Evolutionary conservation across 2,797 vertebrate species (phyloP).

Genomic region (Pseudotriccus pelzelni): DNA sequence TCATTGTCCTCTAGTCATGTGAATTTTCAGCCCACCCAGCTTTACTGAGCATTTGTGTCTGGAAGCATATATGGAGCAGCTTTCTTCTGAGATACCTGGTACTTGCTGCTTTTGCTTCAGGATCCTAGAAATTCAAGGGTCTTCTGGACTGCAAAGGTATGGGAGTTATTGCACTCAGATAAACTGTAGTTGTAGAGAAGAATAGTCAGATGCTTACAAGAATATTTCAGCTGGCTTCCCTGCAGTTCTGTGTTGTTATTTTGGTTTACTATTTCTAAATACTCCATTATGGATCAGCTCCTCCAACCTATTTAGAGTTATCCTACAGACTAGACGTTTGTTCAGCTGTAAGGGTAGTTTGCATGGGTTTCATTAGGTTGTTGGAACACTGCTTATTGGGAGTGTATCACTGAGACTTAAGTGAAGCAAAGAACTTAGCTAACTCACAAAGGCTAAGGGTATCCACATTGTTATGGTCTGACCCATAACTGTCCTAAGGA

Average conservation of each 20-base stretch:
- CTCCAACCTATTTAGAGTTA: not conserved
- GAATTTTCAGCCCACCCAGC: not conserved
- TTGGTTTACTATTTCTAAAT: not conserved
- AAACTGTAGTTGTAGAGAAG: not conserved
- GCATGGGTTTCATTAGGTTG: not conserved
- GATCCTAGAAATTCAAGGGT: not conserved
- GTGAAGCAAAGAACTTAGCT: not conserved
- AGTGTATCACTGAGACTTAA: not conserved
- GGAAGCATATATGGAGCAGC: not conserved
- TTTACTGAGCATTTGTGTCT: not conserved
- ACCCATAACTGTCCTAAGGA: not conserved
- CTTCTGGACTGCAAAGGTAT: not conserved
- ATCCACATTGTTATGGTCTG: not conserved
- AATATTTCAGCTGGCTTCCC: not conserved
- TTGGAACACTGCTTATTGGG: not conserved
- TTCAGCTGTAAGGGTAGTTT: not conserved
- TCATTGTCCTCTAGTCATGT: rapidly evolving
- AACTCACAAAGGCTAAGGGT: not conserved
- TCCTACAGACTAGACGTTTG: not conserved
- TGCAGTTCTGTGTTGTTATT: not conserved
- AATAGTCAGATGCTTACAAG: not conserved
- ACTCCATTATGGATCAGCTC: not conserved
- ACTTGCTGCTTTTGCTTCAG: not conserved
- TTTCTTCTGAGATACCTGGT: not conserved
- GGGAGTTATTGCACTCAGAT: not conserved